A percentile compares a stretch with the other conserved stretches of the same genome.
phyloP scores from a whole-genome alignment of 2,113 vertebrate species.

The Tragelaphus strepsiceros region DNA sequence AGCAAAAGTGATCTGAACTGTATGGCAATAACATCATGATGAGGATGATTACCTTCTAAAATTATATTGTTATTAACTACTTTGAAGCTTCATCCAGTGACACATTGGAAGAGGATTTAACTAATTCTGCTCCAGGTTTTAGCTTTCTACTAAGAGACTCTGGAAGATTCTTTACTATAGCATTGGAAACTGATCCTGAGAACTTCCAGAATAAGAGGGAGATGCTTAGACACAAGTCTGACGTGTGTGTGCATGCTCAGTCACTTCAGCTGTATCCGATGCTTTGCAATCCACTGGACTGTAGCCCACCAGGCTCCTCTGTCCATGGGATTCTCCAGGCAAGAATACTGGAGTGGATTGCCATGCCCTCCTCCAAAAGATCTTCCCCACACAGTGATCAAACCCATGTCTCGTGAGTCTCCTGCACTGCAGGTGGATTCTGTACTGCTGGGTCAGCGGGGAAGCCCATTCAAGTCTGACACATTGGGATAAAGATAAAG shows the following conservation, averaged over 20 bases:
- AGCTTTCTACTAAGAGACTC: background rate
- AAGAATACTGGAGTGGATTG: background rate
- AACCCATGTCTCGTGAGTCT: background rate
- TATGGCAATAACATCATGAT: background rate
- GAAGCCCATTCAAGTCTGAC: background rate
- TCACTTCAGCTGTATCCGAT: fast-evolving
- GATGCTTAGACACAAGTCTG: background rate
- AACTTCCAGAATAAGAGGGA: background rate
- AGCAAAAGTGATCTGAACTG: too few species aligned
- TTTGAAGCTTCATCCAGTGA: background rate
- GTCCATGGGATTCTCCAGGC: background rate
- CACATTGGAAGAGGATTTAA: background rate
- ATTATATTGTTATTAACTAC: background rate
- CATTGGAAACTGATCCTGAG: background rate
- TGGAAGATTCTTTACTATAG: background rate
- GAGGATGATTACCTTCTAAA: background rate
- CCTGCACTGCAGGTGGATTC: background rate
- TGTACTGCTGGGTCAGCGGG: background rate
- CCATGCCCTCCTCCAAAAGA: background rate
- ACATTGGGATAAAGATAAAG: background rate
- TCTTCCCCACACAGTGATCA: background rate
- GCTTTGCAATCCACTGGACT: background rate
- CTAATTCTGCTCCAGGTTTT: background rate
- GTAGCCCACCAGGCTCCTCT: background rate
- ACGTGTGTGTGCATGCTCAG: background rate